Base-by-base conservation (phyloP, 2,113 vertebrate species). In the Halcyon malimbica region DNA sequence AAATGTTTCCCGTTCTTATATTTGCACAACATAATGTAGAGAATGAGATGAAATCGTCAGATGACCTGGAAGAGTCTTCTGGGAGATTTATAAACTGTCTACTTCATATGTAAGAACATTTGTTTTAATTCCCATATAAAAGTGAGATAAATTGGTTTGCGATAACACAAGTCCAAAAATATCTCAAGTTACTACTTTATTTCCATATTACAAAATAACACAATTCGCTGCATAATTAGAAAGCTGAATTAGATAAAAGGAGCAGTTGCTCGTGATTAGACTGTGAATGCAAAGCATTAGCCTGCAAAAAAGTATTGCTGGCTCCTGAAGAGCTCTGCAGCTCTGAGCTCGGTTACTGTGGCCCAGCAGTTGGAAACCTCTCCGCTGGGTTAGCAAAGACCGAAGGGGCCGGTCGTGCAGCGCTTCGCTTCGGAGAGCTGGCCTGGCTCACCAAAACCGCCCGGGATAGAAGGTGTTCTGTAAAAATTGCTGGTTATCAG, bases 51-150 rank as follows among this genome's bases (percentile, higher is more conserved):
- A 78, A 92, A 68, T 93, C 83, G 92, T 92, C 83, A 73, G 69
- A 64, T 87, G 91, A 92, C 94, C 92, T 89, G 90, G 80, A 75
- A 93, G 69, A 68, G 65, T 64, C 83, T 89, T 79, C 48, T 79
- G 96, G 92, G 92, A 94, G 88, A 94, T 75, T 90, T 93, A 60
- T 84, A 56, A 92, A 75, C 92, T 54, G 37, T 53, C 85, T 57
- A 6, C 73, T 94, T 95, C 60, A 10, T 83, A 15, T 79, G 48
- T 82, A 65, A 75, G 86, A 89, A 65, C 76, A 78, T 96, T 96
- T 92, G 92, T 96, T 96, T 95, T 93, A 94, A 96, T 96, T 95
- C 90, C 80, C 48, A 13, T 77, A 33, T 57, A 95, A 91, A 89
- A 89, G 67, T 88, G 67, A 95, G 87, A 96, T 94, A 95, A 95